Percentiles rank a stretch among this genome's conserved stretches.
These are phyloP conservation scores for Rhingia campestris DNA, from an alignment of 2,888 invertebrate genomes.

Conservation along the genomic window DNA sequence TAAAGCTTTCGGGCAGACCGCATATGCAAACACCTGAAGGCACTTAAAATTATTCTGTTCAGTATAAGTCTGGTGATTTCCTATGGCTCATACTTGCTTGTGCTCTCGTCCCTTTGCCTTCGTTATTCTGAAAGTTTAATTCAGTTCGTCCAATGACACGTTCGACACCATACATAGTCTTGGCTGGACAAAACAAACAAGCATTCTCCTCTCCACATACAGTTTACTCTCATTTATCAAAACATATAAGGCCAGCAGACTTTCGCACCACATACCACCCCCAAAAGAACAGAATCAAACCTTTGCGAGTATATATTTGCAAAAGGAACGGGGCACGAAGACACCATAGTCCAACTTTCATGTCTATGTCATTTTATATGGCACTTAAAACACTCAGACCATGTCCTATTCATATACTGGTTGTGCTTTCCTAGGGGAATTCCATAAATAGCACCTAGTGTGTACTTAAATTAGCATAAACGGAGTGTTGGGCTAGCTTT, in stretches of 20 bases:
- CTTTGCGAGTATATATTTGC: not conserved
- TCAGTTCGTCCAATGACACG: not conserved
- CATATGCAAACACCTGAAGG: conserved; percentile 16
- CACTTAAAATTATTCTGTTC: conserved; percentile 6
- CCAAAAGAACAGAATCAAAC: too few species aligned
- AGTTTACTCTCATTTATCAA: not conserved
- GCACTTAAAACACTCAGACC: conserved; percentile 38
- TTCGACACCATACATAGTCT: not conserved
- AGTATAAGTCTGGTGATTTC: not conserved
- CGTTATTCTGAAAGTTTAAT: not conserved
- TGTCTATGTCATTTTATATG: conserved; percentile 20
- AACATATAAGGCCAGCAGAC: too few species aligned
- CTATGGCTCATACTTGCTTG: not conserved
- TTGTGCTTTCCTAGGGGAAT: conserved; percentile 10
- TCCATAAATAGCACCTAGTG: conserved; percentile 35
- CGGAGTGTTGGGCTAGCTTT: conserved; percentile 29
- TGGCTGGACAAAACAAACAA: conserved; percentile 14
- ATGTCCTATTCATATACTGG: not conserved
- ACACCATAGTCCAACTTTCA: conserved; percentile 25
- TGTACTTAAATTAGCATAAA: conserved; percentile 53
- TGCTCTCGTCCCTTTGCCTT: not conserved
- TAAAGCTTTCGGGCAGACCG: not conserved
- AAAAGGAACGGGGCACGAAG: conserved; percentile 5
- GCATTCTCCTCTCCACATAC: not conserved
- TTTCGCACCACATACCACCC: too few species aligned